Evolutionary conservation across 2,888 invertebrate species (phyloP), one percentile per base, ranked within the genome.

Genomic region (Lysandra bellargus): DNA sequence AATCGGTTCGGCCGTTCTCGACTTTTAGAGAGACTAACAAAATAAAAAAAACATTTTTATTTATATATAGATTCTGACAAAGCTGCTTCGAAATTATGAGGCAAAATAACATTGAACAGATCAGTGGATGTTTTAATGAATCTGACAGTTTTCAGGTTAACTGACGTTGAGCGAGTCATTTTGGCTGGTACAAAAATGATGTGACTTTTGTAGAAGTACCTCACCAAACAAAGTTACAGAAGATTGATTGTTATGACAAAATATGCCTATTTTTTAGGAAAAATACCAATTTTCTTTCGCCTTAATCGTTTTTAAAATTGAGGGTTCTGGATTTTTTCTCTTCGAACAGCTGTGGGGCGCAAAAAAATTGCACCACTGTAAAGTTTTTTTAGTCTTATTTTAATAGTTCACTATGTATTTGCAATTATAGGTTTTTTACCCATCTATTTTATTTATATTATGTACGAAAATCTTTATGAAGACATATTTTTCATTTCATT

Each of bases 131-230:
- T 12, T 69, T 17, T 69, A 30, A 64, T 69, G 14, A 69, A 37
- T 69, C 69, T 69, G 69, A 4, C 37, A 33, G 37, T 69, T 69
- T 69, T 69, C 69, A 69, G 69, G 69, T 69, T 69, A 37, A 33
- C 69, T 69, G 33, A 69, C 33, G 69, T 69, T 69, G 69, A 69
- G 69, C 69, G 69, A 69, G 69, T 69, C 69, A 69, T 69, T 69
- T 69, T 69, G 69, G 69, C 69, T 37, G 69, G 69, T 69, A 69
- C 69, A 69, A 33, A 37, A 69, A 33, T 69, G 69, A 69, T 37
- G 69, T 69, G 33, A 69, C 69, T 69, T 69, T 69, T 69, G 69
- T 69, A 69, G 69, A 7, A 57, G 4, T 4, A 57, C 17, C 4
- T 17, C 14, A 57, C 17, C 17, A 57, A 57, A 17, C 49, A 57